Conservation (phyloP, 2,113 vertebrate species). For the Notiomystis cincta region DNA sequence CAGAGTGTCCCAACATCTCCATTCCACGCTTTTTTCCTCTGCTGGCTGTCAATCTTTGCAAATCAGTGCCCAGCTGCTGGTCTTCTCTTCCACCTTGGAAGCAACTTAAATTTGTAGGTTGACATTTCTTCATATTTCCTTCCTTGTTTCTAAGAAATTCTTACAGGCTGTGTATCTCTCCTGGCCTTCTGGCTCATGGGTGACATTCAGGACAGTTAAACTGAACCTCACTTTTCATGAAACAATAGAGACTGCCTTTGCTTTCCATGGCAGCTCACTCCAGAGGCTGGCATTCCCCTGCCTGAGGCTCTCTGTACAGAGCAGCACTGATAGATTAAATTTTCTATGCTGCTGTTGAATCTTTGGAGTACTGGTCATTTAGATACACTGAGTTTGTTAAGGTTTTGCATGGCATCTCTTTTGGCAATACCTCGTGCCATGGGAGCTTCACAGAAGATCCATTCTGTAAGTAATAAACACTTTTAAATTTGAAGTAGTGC, state of each 20-base stretch:
- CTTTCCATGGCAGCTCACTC: neutral
- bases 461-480: neutral
- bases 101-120: neutral
- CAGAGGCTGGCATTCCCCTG: neutral
- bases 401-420: neutral
- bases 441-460: neutral
- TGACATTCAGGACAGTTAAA: neutral
- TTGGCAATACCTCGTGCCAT: neutral
- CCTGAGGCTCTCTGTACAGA: neutral
- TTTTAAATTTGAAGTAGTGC: neutral
- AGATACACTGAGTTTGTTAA: neutral
- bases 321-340: neutral
- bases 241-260: neutral
- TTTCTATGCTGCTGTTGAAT: neutral
- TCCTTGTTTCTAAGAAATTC: neutral
- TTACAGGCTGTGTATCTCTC: accelerated
- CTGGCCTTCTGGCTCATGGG: neutral
- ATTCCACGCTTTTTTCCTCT: neutral
- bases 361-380: neutral
- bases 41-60: neutral
- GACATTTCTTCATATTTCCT: neutral
- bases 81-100: neutral
- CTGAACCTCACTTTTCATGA: neutral
- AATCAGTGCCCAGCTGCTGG: neutral
- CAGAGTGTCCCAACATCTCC: neutral